Evolutionary conservation across 2,888 invertebrate genomes (phyloP), one percentile per base, ranked within the genome.

Genomic region (Drosophila prostipennis): DNA sequence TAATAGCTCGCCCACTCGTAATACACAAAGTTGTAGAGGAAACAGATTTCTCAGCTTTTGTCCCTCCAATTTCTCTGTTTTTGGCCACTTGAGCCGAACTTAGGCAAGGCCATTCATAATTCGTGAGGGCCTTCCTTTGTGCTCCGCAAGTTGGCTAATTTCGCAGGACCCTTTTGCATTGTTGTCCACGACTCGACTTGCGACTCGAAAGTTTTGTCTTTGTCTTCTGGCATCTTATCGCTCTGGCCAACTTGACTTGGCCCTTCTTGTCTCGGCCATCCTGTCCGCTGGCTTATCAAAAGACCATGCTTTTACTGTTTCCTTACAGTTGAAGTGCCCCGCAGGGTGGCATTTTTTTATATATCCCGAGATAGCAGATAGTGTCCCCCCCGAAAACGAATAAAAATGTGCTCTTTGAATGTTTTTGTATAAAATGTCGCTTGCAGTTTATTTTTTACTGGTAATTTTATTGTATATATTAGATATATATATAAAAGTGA

Each of bases 401-500:
- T 69, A 65, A 60, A 45, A 78, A 69, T 45, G 52, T 46, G 52
- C 51, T 59, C 70, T 59, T 19, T 64, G n/a, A 60, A 52, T 76
- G 60, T 73, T 74, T 73, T 74, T 74, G 77, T 82, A 81, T 87
- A 81, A 81, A 81, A 87, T 80, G 77, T 74, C 81, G 78, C 74
- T 77, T 71, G 85, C 87, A 58, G 80, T 75, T 87, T 81, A 79
- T 77, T 85, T 77, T 68, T 49, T 57, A 60, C 40, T 57, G 68
- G 72, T 80, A 87, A 78, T 74, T 80, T 76, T 79, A 83, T 80
- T 72, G 77, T 72, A 79, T 77, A 83, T 87, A 75, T 83, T 74
- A 78, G 69, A 81, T 81, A 78, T 42, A 19, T 87, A 39, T 72
- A 74, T 68, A 74, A 87, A 83, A 87, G 88, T 81, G 88, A 87